Evolutionary conservation across 2,113 vertebrate genomes (phyloP).

Genomic region (Platichthys flesus): DNA sequence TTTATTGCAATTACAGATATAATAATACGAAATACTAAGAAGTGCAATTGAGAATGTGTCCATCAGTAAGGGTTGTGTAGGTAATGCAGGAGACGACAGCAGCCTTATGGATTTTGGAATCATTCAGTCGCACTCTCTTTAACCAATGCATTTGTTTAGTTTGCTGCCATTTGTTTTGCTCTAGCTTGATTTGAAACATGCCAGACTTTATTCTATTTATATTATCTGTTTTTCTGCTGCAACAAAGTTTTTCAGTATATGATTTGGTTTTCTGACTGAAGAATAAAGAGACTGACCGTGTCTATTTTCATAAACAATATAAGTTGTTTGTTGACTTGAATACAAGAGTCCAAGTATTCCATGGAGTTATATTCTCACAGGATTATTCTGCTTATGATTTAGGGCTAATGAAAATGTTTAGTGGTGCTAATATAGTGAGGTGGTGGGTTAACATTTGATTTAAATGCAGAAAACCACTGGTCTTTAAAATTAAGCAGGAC

Average conservation of each 20-base stretch:
- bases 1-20: slow-evolving; percentile 23
- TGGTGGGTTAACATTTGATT: too few species aligned
- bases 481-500: too few species aligned
- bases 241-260: neutral
- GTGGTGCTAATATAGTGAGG: too few species aligned
- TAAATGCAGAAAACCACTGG: too few species aligned
- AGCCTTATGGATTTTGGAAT: neutral
- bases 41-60: neutral
- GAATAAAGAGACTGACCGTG: neutral
- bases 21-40: neutral
- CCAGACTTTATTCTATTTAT: neutral
- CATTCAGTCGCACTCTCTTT: neutral
- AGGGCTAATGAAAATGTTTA: too few species aligned
- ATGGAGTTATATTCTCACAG: too few species aligned
- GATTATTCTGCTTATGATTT: too few species aligned
- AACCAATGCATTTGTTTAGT: neutral
- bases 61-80: too few species aligned
- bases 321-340: neutral
- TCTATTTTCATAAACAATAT: neutral
- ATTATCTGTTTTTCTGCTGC: neutral
- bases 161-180: neutral
- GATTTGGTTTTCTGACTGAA: neutral
- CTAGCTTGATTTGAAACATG: neutral
- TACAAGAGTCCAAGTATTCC: neutral
- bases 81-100: neutral